phyloP scores from a whole-genome alignment of 2,113 vertebrate genomes.

The Anguilla japonica region DNA sequence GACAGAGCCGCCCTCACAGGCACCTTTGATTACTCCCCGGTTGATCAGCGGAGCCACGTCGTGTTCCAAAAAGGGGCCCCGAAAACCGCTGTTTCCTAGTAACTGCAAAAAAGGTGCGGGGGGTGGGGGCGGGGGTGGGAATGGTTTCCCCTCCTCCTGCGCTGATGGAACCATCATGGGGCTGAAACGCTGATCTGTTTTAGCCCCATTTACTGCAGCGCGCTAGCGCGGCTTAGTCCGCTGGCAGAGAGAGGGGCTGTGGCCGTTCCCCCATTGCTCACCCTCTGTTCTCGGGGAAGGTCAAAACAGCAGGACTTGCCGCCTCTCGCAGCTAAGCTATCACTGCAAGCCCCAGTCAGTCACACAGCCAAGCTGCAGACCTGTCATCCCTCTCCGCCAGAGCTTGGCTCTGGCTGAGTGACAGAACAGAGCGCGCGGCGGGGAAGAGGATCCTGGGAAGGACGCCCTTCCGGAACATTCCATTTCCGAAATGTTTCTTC shows the following conservation, averaged over 20 bases:
- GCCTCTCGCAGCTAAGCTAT: slow-evolving; percentile 18
- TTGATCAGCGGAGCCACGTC: neutral
- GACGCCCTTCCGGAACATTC: neutral
- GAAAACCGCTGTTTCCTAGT: slow-evolving; percentile 27
- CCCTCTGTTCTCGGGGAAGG: slow-evolving; percentile 11
- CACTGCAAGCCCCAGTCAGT: neutral
- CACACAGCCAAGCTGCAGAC: neutral
- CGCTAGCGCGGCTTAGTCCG: neutral
- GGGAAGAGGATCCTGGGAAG: slow-evolving; percentile 5
- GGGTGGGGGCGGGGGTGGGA: neutral
- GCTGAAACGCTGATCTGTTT: slow-evolving; percentile 12
- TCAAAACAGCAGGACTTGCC: slow-evolving; percentile 9
- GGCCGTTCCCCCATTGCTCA: neutral
- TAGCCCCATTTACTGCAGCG: neutral
- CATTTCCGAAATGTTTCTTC: neutral
- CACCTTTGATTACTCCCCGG: neutral
- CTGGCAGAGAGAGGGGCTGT: neutral
- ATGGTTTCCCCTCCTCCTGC: neutral
- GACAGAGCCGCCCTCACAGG: neutral
- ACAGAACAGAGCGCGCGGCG: neutral
- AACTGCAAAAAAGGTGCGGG: slow-evolving; percentile 6
- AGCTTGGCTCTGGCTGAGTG: neutral
- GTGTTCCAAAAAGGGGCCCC: neutral
- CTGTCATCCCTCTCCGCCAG: neutral
- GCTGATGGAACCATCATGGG: neutral